A percentile compares a stretch with the other conserved stretches of the same genome.
Evolutionary conservation across 2,113 vertebrate species (phyloP).

Genomic region (Lathamus discolor): DNA sequence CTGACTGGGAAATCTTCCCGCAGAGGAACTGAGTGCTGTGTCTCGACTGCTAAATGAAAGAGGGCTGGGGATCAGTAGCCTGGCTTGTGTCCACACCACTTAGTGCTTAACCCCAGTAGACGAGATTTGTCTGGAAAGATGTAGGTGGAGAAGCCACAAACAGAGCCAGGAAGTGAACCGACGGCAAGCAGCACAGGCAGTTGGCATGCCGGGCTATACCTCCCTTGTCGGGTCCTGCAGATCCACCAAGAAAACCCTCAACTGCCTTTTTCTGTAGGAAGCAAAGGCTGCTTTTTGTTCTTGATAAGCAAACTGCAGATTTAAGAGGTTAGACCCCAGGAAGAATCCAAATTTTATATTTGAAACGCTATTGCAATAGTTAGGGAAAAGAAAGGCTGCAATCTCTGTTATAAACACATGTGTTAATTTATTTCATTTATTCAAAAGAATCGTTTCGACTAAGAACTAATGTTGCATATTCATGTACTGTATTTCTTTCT

Average conservation of each 20-base stretch:
- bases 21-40: fast-evolving
- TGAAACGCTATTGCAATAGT: slow-evolving; percentile 69
- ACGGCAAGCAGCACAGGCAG: fast-evolving
- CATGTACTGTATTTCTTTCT: neutral
- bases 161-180: neutral
- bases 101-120: neutral
- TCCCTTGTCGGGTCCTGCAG: fast-evolving
- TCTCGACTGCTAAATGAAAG: neutral
- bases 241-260: neutral
- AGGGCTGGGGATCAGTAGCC: neutral
- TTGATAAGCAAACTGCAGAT: neutral
- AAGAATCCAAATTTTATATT: neutral
- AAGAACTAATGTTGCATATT: neutral
- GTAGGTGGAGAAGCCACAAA: neutral
- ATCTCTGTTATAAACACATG: slow-evolving; percentile 83
- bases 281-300: neutral
- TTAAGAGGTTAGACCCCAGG: neutral
- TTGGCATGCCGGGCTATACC: fast-evolving
- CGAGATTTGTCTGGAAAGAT: neutral
- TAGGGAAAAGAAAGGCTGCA: slow-evolving; percentile 79
- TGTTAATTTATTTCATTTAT: slow-evolving; percentile 87
- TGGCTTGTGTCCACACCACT: neutral
- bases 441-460: slow-evolving; percentile 34
- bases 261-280: neutral
- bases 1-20: neutral